Conservation (phyloP, 1,140 invertebrate species). For the Akabosia matsudoensis region DNA sequence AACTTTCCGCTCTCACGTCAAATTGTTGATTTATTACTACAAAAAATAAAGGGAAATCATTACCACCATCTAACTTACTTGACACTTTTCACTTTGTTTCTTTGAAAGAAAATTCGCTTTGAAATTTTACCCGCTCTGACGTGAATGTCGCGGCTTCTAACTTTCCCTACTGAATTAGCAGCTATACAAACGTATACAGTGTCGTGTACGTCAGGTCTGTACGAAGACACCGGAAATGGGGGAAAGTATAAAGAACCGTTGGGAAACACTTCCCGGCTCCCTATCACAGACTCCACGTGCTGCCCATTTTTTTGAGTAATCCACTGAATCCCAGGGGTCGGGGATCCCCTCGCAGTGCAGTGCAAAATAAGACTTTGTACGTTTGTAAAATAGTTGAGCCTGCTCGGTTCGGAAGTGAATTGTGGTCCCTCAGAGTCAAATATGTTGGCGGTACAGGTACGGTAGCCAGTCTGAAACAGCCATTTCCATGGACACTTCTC, state of each 20-base stretch:
- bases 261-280: constrained; percentile 50
- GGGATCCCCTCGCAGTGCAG: constrained; percentile 54
- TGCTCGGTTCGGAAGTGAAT: constrained; percentile 36
- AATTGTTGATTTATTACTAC: constrained; percentile 76
- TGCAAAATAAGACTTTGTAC: constrained; percentile 43
- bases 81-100: no score
- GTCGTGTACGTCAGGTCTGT: constrained; percentile 52
- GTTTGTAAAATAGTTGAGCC: constrained; percentile 41
- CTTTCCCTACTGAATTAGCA: constrained; percentile 69
- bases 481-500: background rate
- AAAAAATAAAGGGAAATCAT: no score
- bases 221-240: constrained; percentile 51
- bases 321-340: constrained; percentile 54
- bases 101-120: no score
- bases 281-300: constrained; percentile 49
- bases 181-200: constrained; percentile 63
- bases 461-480: background rate
- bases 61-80: no score
- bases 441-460: constrained; percentile 26
- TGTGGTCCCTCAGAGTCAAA: constrained; percentile 42
- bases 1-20: constrained; percentile 62
- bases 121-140: constrained; percentile 79
- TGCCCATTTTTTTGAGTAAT: constrained; percentile 49
- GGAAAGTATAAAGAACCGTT: constrained; percentile 54
- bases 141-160: constrained; percentile 75